These are phyloP conservation scores for Heterochromis multidens DNA, from an alignment of 2,113 vertebrate genomes.

Conservation along the genomic window DNA sequence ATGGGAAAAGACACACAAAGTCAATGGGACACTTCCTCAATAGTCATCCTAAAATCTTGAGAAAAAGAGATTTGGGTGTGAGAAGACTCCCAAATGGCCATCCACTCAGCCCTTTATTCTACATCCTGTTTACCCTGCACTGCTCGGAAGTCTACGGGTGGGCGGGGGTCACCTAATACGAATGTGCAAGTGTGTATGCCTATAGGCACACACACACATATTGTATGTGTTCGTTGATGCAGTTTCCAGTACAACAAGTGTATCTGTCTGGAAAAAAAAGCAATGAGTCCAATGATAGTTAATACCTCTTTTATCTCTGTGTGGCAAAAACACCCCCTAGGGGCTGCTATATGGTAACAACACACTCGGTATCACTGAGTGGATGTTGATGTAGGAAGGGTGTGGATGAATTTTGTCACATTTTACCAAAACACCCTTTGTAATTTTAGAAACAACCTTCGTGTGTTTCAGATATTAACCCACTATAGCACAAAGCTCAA, in stretches of 20 bases:
- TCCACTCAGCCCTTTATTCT: not conserved
- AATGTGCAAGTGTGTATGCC: not conserved
- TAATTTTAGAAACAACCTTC: not conserved
- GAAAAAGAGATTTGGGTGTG: not conserved
- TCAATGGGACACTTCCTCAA: not conserved
- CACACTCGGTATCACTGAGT: not conserved
- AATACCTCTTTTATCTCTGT: constrained; percentile 25
- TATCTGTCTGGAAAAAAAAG: not conserved
- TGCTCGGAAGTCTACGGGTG: not conserved
- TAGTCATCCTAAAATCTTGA: not conserved
- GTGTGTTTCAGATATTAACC: not conserved
- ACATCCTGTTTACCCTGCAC: constrained; percentile 14
- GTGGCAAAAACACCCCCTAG: constrained; percentile 65
- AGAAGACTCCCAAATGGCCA: not conserved
- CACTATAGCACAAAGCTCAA: not conserved
- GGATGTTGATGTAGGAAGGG: not conserved
- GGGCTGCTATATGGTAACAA: constrained; percentile 40
- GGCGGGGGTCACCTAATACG: not conserved
- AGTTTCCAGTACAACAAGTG: not conserved
- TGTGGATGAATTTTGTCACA: not conserved
- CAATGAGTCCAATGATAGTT: not conserved
- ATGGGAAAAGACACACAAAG: not conserved
- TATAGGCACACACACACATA: not conserved
- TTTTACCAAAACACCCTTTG: not conserved
- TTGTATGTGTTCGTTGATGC: not conserved